Percentiles rank a stretch among this genome's conserved stretches.
Evolutionary conservation across 1,140 invertebrate genomes (phyloP).

Genomic region (Pogonomyrmex californicus): DNA sequence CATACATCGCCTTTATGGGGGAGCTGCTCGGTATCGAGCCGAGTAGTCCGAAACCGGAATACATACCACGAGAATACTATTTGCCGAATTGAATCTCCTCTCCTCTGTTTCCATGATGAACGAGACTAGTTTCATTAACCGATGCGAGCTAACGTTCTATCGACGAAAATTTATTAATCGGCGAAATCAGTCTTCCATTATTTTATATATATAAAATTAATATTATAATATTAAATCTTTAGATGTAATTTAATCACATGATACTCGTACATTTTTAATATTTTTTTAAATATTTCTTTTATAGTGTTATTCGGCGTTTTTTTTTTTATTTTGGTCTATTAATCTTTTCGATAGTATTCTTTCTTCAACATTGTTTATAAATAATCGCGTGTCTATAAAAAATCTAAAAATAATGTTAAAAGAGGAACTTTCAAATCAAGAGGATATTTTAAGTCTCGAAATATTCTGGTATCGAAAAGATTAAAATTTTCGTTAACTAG

Average conservation of each 20-base stretch:
- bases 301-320: neutral
- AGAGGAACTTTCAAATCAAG: neutral
- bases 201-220: slow-evolving; percentile 3
- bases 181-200: slow-evolving; percentile 52
- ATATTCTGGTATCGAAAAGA: slow-evolving; percentile 21
- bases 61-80: slow-evolving; percentile 86
- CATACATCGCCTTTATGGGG: slow-evolving; percentile 99
- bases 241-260: slow-evolving; percentile 37
- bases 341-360: slow-evolving; percentile 36
- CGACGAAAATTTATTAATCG: neutral
- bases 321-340: neutral
- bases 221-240: slow-evolving; percentile 26
- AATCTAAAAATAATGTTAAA: slow-evolving; percentile 14
- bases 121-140: neutral
- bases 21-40: slow-evolving; percentile 91
- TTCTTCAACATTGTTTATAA: neutral
- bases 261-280: neutral
- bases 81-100: slow-evolving; percentile 81
- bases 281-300: neutral
- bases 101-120: neutral
- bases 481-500: neutral
- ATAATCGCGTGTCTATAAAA: neutral
- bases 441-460: neutral
- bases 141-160: neutral
- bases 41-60: slow-evolving; percentile 83